phyloP scores from a whole-genome alignment of 2,797 vertebrate genomes.

The Corythornis leucogaster region DNA sequence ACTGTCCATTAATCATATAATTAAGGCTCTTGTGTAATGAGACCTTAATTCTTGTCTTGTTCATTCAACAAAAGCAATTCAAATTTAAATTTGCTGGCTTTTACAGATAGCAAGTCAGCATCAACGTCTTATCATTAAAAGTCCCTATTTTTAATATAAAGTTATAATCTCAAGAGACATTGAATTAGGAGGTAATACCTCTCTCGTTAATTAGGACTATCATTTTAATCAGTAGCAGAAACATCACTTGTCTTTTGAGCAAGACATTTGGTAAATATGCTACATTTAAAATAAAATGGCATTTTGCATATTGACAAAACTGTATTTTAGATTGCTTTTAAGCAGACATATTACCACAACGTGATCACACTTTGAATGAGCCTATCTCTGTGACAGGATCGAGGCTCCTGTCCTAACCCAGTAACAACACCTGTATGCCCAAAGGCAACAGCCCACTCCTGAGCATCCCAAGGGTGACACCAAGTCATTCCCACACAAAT shows the following conservation, averaged over 20 bases:
- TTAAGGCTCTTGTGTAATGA: conserved; percentile 12
- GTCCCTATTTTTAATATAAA: not conserved
- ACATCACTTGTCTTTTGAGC: not conserved
- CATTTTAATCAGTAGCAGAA: not conserved
- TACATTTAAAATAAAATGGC: not conserved
- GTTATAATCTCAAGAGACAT: not conserved
- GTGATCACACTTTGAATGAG: not conserved
- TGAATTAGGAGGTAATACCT: not conserved
- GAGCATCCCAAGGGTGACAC: fast-evolving
- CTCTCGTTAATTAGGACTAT: not conserved
- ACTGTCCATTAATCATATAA: conserved; percentile 54
- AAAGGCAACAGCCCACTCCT: not conserved
- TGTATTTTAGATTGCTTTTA: not conserved
- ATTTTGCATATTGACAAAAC: not conserved
- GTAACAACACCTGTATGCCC: fast-evolving
- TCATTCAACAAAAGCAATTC: conserved; percentile 10
- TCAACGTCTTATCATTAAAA: not conserved
- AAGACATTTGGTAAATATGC: not conserved
- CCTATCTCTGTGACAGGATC: not conserved
- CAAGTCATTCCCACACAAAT: not conserved
- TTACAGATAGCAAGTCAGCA: not conserved
- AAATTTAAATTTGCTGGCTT: conserved; percentile 21
- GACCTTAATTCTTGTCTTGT: conserved; percentile 10
- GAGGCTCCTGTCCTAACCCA: not conserved
- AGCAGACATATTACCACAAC: not conserved